phyloP scores from a whole-genome alignment of 2,797 vertebrate genomes.

The Urosaurus nigricauda region DNA sequence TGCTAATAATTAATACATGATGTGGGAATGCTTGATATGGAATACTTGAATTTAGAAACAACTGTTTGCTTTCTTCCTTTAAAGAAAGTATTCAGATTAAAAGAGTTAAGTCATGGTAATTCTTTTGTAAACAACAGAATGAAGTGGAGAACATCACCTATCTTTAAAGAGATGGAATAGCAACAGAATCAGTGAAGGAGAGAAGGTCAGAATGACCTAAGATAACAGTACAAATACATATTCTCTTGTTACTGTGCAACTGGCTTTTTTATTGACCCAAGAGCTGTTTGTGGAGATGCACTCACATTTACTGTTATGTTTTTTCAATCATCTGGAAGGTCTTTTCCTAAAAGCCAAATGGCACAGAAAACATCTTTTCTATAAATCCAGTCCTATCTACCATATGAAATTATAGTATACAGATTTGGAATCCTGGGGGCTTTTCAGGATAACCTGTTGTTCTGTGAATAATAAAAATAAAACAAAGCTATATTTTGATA shows the following conservation, averaged over 20 bases:
- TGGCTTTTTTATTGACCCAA: constrained; percentile 6
- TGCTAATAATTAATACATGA: not conserved
- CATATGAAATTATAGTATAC: not conserved
- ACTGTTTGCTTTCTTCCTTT: not conserved
- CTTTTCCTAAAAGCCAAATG: constrained; percentile 2
- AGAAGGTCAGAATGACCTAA: constrained; percentile 24
- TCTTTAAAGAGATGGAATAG: not conserved
- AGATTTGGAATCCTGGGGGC: not conserved
- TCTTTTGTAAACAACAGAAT: not conserved
- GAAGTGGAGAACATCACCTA: not conserved
- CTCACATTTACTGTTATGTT: not conserved
- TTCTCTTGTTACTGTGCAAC: not conserved
- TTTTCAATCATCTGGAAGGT: constrained; percentile 20
- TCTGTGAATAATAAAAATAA: not conserved
- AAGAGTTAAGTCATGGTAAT: not conserved
- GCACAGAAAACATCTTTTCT: constrained; percentile 11
- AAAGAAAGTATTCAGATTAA: not conserved
- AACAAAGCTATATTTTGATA: not conserved
- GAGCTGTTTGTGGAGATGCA: constrained; percentile 7
- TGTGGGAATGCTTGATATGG: too few relatives aligned
- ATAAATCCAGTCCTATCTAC: not conserved
- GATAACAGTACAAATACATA: constrained; percentile 14
- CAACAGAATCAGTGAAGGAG: not conserved
- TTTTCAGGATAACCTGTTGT: not conserved
- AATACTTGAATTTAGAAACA: not conserved